phyloP scores from a whole-genome alignment of 2,888 invertebrate genomes.

The Sipha maydis region DNA sequence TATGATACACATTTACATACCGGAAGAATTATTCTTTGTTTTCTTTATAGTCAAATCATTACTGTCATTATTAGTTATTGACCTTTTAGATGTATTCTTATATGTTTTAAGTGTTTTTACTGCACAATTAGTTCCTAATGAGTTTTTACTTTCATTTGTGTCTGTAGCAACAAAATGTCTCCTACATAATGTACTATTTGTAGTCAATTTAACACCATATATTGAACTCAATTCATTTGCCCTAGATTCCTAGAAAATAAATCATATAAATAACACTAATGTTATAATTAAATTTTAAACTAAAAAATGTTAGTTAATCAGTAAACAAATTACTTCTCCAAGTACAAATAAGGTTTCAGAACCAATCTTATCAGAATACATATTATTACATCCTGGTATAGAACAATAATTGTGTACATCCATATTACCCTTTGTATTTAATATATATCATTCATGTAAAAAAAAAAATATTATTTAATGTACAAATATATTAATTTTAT shows the following conservation, averaged over 20 bases:
- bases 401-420: not conserved
- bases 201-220: not conserved
- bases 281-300: not conserved
- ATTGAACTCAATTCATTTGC: not conserved
- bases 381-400: not conserved
- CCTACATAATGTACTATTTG: not conserved
- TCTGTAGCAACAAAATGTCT: not conserved
- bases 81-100: not conserved
- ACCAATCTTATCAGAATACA: not conserved
- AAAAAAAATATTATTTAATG: too few species aligned
- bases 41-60: slow-evolving; percentile 1
- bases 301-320: not conserved
- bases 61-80: not conserved
- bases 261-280: not conserved
- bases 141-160: too few species aligned
- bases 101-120: not conserved
- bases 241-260: not conserved
- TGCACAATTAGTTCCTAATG: not conserved
- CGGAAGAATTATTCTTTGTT: not conserved
- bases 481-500: too few species aligned
- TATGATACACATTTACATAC: slow-evolving; percentile 5
- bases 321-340: not conserved
- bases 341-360: not conserved
- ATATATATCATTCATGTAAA: too few species aligned
- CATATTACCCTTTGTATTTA: too few species aligned